Percentiles rank a stretch among this genome's conserved stretches.
Evolutionary conservation across 2,888 invertebrate genomes (phyloP).

Genomic region (Tetramorium bicarinatum): DNA sequence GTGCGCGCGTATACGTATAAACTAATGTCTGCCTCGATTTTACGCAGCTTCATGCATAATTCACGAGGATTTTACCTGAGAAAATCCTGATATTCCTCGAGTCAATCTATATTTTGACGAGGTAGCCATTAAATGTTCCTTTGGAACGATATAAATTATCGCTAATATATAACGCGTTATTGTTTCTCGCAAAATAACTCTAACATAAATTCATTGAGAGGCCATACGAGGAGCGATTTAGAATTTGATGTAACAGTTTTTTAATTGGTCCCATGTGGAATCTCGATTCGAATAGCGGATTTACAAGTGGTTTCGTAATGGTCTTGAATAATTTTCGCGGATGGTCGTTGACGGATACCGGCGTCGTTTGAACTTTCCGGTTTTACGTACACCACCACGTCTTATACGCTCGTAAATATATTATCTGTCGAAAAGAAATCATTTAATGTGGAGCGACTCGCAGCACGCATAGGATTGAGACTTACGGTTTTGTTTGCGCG

Average conservation of each 20-base stretch:
- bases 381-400: background rate
- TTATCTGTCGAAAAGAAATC: constrained; percentile 16
- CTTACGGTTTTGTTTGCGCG: constrained; percentile 59
- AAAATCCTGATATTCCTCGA: constrained; percentile 27
- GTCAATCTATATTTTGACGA: background rate
- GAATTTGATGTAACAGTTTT: background rate
- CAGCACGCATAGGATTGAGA: background rate
- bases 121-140: background rate
- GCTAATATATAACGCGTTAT: background rate
- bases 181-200: background rate
- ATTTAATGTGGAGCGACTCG: constrained; percentile 5
- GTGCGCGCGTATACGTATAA: constrained; percentile 25
- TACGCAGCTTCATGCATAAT: constrained; percentile 51
- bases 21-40: constrained; percentile 43
- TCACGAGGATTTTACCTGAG: constrained; percentile 10
- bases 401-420: background rate
- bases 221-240: background rate
- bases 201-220: no score
- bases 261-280: background rate
- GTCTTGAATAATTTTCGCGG: constrained; percentile 7
- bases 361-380: constrained; percentile 13
- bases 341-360: background rate
- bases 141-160: background rate
- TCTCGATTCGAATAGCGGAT: background rate
- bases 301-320: background rate